A percentile compares a stretch with the other conserved stretches of the same genome.
Evolutionary conservation across 2,888 invertebrate species (phyloP).

Genomic region (Hoplodrina ambigua): DNA sequence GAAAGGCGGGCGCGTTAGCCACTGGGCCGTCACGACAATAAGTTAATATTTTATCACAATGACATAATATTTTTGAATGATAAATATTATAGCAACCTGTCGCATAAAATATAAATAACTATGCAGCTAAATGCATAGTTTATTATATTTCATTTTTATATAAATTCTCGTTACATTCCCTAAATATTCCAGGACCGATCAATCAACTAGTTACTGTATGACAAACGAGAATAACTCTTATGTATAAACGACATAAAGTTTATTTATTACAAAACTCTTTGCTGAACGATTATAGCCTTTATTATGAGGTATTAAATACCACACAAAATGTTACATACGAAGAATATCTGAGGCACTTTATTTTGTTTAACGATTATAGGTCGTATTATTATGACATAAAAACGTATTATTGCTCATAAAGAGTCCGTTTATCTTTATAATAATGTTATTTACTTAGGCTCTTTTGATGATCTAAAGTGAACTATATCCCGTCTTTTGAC

Average conservation of each 20-base stretch:
- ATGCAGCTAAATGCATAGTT: slow-evolving; percentile 2
- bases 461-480: slow-evolving; percentile 7
- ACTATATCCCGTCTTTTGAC: background rate
- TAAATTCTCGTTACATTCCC: background rate
- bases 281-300: slow-evolving; percentile 7
- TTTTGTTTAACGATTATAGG: slow-evolving; percentile 30
- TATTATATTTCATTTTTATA: too few relatives aligned
- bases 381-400: slow-evolving; percentile 14
- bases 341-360: slow-evolving; percentile 1
- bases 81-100: background rate
- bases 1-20: too few relatives aligned
- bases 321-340: slow-evolving; percentile 1
- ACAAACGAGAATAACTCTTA: slow-evolving; percentile 29
- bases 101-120: slow-evolving; percentile 12
- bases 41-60: background rate
- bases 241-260: background rate
- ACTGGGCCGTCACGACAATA: too few relatives aligned
- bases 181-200: slow-evolving; percentile 5
- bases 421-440: slow-evolving; percentile 23
- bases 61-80: background rate
- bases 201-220: slow-evolving; percentile 12
- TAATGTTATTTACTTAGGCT: slow-evolving; percentile 18
- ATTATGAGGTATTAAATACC: slow-evolving; percentile 2
- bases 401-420: slow-evolving; percentile 28
- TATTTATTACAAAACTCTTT: slow-evolving; percentile 1